Evolutionary conservation across 2,113 vertebrate species (phyloP).

Genomic region (Plecotus auritus): DNA sequence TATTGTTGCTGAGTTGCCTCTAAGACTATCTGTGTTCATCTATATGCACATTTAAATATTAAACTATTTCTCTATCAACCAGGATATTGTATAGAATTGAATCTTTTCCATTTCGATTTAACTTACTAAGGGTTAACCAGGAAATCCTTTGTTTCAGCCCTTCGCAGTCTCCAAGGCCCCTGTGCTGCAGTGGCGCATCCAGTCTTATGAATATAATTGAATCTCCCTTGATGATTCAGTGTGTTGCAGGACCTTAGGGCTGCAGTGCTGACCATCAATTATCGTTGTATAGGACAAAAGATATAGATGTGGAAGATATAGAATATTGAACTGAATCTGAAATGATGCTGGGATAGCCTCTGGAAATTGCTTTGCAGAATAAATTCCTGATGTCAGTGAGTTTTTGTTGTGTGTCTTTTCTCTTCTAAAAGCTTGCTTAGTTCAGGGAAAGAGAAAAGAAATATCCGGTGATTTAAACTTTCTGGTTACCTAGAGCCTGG

Average conservation of each 20-base stretch:
- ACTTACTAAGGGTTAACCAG: conserved; percentile 36
- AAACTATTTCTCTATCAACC: not conserved
- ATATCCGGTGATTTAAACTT: not conserved
- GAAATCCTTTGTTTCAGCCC: conserved; percentile 30
- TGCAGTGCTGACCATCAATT: conserved; percentile 65
- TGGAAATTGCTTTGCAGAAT: conserved; percentile 61
- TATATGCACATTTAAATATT: not conserved
- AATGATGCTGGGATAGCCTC: conserved; percentile 54
- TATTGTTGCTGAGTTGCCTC: not conserved
- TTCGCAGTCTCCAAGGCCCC: not conserved
- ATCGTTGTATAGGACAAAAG: conserved; percentile 58
- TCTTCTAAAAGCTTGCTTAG: conserved; percentile 30
- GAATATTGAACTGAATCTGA: conserved; percentile 62
- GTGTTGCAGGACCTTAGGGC: conserved; percentile 43
- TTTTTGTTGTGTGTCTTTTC: conserved; percentile 43
- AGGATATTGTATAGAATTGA: not conserved
- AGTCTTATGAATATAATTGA: conserved; percentile 58
- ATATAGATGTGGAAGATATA: conserved; percentile 61
- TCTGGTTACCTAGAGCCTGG: not conserved
- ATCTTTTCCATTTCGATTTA: conserved; percentile 2
- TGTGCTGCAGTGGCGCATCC: conserved; percentile 12
- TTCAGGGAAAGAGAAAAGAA: conserved; percentile 17
- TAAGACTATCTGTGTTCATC: not conserved
- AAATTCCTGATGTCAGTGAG: conserved; percentile 57
- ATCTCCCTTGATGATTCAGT: conserved; percentile 63